A percentile compares a stretch with the other conserved stretches of the same genome.
phyloP scores from a whole-genome alignment of 2,113 vertebrate species.

The Tylochromis polylepis region DNA sequence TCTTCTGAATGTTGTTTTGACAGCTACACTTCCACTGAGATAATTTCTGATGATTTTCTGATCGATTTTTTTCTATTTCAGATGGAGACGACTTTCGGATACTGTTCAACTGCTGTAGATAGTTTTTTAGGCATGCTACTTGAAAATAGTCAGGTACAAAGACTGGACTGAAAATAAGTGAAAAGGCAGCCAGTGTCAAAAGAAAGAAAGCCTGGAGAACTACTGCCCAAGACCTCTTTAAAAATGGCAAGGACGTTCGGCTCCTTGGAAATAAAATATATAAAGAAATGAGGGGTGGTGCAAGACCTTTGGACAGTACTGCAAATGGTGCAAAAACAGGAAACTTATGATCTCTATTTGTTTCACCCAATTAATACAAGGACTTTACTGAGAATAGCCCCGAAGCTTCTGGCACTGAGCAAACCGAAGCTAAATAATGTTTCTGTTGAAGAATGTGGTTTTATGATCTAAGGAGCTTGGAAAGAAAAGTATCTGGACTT shows the following conservation, averaged over 20 bases:
- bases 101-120: neutral
- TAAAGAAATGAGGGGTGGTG: neutral
- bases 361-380: neutral
- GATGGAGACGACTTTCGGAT: neutral
- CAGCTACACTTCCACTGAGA: neutral
- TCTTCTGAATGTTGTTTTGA: neutral
- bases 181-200: neutral
- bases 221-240: neutral
- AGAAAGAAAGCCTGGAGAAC: neutral
- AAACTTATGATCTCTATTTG: neutral
- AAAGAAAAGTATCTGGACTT: no score
- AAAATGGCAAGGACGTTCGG: neutral
- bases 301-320: neutral
- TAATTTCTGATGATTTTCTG: neutral
- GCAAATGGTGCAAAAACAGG: neutral
- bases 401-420: neutral
- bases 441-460: neutral
- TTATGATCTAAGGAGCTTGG: no score
- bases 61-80: neutral
- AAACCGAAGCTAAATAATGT: neutral
- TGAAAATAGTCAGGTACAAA: neutral
- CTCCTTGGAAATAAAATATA: neutral
- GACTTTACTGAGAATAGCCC: neutral
- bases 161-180: neutral
- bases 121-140: neutral